Base-by-base conservation (phyloP, 2,888 invertebrate genomes). In the Crematogaster levior region DNA sequence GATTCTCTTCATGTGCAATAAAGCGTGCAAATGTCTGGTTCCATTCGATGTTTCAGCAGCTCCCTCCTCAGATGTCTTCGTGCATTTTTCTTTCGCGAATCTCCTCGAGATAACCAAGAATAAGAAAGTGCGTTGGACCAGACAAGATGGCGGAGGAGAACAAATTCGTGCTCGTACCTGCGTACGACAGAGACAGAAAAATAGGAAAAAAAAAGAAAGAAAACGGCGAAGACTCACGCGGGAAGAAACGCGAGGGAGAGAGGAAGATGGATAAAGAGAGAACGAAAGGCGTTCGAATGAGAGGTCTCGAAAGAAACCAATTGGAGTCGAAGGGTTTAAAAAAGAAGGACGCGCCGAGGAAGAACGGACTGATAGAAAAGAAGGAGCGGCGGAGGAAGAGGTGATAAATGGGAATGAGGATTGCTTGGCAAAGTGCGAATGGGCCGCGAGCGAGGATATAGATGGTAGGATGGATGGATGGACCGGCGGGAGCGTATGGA, bases 341-440 rank as follows among this genome's bases (percentile, higher is more conserved):
- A 81, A 85, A 70, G 85, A 53, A 81, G 83, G 84, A 87, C 72
- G 87, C 83, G 65, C 53, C 60, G 81, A 81, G 73, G 79, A 81
- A 83, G 84, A 83, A 84, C 88, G 86, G 88, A 86, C 85, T 87
- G 89, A 88, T 88, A 88, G 89, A 87, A 88, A 89, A 87, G 88
- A 86, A 89, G 85, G 82, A 86, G 86, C 84, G 83, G 72, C 85
- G 85, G 24, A 88, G 90, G 89, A 91, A 91, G 91, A 91, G 91
- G 93, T 93, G 93, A 93, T 93, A 93, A 93, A 93, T 93, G 92
- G 90, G 92, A 93, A 93, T 91, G 92, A 93, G 92, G 91, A 93
- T 93, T 93, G 93, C 92, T 91, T 91, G 92, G 93, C 91, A 92
- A 92, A 93, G 93, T 93, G 92, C 92, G 93, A 93, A 93, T 91